Evolutionary conservation across 2,113 vertebrate genomes (phyloP).

Genomic region (Talpa occidentalis): DNA sequence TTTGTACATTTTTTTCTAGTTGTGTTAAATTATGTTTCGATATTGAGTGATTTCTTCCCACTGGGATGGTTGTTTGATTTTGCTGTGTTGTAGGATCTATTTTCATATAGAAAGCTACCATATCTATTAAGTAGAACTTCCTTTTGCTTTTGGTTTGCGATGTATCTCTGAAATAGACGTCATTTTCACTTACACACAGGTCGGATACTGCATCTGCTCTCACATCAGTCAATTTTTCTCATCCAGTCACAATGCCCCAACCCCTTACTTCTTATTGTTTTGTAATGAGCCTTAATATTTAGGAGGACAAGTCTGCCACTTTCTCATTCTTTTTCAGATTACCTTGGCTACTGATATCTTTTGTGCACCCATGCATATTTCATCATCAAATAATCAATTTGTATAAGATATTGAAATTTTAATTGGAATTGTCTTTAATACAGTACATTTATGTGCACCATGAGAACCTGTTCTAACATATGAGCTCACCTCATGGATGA

Average conservation of each 20-base stretch:
- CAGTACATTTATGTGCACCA: background rate
- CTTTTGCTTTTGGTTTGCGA: background rate
- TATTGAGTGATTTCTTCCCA: background rate
- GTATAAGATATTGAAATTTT: background rate
- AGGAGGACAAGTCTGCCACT: background rate
- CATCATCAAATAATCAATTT: background rate
- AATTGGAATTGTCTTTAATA: background rate
- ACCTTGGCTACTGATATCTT: background rate
- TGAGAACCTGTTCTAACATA: background rate
- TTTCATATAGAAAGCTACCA: background rate
- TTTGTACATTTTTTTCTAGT: background rate
- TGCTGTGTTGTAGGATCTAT: background rate
- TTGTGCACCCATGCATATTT: background rate
- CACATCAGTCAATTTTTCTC: background rate
- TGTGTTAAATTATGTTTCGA: background rate
- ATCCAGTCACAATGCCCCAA: too few species aligned
- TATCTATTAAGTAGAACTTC: background rate
- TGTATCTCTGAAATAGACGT: background rate
- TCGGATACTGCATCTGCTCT: background rate
- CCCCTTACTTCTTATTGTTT: background rate
- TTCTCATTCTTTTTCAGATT: background rate
- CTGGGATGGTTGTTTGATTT: background rate
- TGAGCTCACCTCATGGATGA: conserved; percentile 28
- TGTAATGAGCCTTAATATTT: background rate
- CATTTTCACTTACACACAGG: background rate